Percentiles rank a stretch among this genome's conserved stretches.
These are phyloP conservation scores for Trididemnum clinides DNA, from an alignment of 23 tunicate genomes.

Conservation along the genomic window DNA sequence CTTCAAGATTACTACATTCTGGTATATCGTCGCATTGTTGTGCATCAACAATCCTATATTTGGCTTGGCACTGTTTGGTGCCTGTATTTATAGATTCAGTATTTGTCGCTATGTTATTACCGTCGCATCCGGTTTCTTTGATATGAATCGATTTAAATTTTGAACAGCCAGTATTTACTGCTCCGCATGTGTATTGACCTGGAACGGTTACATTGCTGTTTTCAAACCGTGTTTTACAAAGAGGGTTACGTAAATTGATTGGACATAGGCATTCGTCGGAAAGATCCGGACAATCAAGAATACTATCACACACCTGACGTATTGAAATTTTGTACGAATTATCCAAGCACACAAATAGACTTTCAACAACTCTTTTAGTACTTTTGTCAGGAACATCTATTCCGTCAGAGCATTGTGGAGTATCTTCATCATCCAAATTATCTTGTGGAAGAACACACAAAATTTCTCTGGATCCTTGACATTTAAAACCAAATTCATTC, in stretches of 20 bases:
- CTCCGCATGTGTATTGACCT: background rate
- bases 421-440: background rate
- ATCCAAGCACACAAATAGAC: too few relatives aligned
- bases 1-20: background rate
- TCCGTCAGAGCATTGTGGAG: background rate
- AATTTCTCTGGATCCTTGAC: background rate
- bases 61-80: background rate
- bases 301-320: conserved; percentile 15
- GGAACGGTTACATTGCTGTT: background rate
- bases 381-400: background rate
- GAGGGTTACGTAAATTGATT: background rate
- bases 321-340: background rate
- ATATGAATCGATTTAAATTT: background rate
- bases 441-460: conserved; percentile 2
- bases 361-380: background rate
- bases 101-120: too few relatives aligned
- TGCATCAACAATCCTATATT: background rate
- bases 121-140: background rate
- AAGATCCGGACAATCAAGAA: background rate
- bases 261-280: conserved; percentile 25
- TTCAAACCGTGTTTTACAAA: background rate
- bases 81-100: too few relatives aligned
- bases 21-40: background rate
- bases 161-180: background rate
- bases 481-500: background rate